phyloP scores from a whole-genome alignment of 2,113 vertebrate species.

The Zeus faber region DNA sequence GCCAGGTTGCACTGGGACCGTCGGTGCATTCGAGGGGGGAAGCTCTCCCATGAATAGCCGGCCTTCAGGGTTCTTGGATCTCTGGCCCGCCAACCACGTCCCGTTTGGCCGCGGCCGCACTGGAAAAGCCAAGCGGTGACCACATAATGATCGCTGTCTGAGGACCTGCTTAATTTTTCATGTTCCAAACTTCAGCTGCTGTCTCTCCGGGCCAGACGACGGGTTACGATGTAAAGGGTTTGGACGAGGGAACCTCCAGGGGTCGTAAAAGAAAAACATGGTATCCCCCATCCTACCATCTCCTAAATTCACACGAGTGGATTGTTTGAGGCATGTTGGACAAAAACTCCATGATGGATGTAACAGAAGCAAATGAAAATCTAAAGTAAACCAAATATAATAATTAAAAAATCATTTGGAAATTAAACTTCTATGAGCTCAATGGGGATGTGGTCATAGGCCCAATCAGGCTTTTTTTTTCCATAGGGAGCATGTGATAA shows the following conservation, averaged over 20 bases:
- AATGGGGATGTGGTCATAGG: too few relatives aligned
- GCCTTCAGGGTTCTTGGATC: too few relatives aligned
- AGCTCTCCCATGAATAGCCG: slow-evolving; percentile 57
- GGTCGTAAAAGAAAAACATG: slow-evolving; percentile 62
- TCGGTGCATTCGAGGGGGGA: slow-evolving; percentile 50
- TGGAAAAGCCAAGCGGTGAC: slow-evolving; percentile 65
- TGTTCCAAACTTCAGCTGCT: slow-evolving; percentile 64
- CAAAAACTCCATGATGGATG: too few relatives aligned
- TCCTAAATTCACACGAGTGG: too few relatives aligned
- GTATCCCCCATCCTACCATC: slow-evolving; percentile 49
- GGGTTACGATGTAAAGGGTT: slow-evolving; percentile 50
- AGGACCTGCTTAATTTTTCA: slow-evolving; percentile 72
- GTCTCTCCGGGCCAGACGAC: slow-evolving; percentile 52
- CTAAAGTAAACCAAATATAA: too few relatives aligned
- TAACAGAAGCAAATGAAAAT: too few relatives aligned
- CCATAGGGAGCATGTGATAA: too few relatives aligned
- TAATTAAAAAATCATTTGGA: too few relatives aligned
- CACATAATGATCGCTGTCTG: slow-evolving; percentile 73
- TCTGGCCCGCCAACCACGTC: slow-evolving; percentile 47
- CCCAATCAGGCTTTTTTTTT: too few relatives aligned
- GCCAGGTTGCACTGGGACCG: slow-evolving; percentile 50
- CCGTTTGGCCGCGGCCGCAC: slow-evolving; percentile 63
- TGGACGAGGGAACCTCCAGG: slow-evolving; percentile 56
- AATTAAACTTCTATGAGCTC: too few relatives aligned
- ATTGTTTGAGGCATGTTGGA: too few relatives aligned